Percentiles rank a stretch among this genome's conserved stretches.
Conservation (phyloP, 2,113 vertebrate genomes). For the Diadophis punctatus region DNA sequence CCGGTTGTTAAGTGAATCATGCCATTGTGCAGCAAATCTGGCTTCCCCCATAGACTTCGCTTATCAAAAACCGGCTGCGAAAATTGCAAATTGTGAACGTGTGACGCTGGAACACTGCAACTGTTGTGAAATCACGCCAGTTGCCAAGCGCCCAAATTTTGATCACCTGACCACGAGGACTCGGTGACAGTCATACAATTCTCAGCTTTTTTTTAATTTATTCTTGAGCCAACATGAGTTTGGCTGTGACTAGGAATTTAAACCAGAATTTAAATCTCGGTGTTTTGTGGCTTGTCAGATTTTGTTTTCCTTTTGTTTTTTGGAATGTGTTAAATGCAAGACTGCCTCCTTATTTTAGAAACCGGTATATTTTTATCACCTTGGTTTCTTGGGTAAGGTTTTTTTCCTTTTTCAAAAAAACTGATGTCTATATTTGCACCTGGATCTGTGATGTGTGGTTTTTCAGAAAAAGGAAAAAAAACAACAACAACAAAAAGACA, state of each 20-base stretch:
- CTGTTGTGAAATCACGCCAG: not conserved
- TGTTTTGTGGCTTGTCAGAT: not conserved
- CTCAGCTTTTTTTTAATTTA: not conserved
- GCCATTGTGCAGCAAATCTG: not conserved
- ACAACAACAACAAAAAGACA: not conserved
- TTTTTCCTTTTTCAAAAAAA: not conserved
- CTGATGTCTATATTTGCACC: not conserved
- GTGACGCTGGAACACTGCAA: not conserved
- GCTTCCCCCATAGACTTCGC: not conserved
- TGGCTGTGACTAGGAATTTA: not conserved
- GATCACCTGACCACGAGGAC: not conserved
- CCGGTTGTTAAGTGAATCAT: not conserved
- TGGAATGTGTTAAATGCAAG: not conserved
- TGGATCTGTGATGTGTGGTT: not conserved
- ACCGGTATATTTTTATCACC: not conserved
- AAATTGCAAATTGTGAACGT: not conserved
- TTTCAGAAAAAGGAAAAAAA: not conserved
- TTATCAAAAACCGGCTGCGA: not conserved
- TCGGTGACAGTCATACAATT: not conserved
- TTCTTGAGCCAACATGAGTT: not conserved
- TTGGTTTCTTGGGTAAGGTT: slow-evolving; percentile 1
- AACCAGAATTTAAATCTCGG: not conserved
- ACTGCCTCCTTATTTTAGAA: not conserved
- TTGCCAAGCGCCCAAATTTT: not conserved
- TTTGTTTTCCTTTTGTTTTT: not conserved